Percentiles rank a stretch among this genome's conserved stretches.
These are phyloP conservation scores for Oreochromis spilurus DNA, from an alignment of 2,113 vertebrate species.

Conservation along the genomic window DNA sequence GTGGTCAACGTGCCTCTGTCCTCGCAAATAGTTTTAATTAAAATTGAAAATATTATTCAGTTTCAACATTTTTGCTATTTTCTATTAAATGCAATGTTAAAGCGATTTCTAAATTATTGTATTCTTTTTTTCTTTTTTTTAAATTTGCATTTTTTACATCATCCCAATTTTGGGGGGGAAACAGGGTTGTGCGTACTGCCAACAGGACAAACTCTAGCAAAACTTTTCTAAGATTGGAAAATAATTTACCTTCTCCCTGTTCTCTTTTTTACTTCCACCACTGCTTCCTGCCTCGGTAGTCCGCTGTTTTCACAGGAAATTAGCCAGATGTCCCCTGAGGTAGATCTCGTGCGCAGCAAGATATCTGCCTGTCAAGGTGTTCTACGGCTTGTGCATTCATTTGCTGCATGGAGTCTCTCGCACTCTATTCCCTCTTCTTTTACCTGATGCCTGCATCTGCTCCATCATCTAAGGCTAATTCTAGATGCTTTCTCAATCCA, in stretches of 20 bases:
- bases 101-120: neutral
- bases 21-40: neutral
- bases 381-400: constrained; percentile 42
- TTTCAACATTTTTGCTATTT: neutral
- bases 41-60: neutral
- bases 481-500: constrained; percentile 13
- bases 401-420: constrained; percentile 25
- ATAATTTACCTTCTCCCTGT: constrained; percentile 43
- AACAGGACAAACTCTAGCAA: constrained; percentile 13
- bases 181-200: neutral
- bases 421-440: neutral
- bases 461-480: constrained; percentile 7
- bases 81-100: neutral
- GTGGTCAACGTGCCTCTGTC: neutral
- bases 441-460: constrained; percentile 25
- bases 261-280: constrained; percentile 33
- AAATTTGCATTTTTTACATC: neutral
- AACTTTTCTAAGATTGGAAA: constrained; percentile 31
- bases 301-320: constrained; percentile 71
- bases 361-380: constrained; percentile 66
- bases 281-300: constrained; percentile 45
- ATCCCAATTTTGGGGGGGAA: neutral
- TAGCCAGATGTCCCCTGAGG: constrained; percentile 66
- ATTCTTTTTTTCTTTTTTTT: neutral
- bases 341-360: constrained; percentile 51